Conservation (phyloP, 2,888 invertebrate genomes). For the Pseudococcus longispinus region DNA sequence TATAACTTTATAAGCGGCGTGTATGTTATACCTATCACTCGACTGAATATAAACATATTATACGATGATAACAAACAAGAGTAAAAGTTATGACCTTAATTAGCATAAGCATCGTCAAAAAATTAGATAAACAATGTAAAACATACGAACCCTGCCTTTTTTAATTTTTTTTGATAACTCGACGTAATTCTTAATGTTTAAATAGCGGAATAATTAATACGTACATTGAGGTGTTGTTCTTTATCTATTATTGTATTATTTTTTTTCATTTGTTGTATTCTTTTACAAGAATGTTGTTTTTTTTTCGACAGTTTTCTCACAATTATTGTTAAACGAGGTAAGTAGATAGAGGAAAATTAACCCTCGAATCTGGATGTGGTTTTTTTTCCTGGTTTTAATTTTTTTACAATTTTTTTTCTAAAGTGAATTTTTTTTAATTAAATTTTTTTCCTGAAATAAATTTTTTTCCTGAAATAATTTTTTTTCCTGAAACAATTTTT, state of each 20-base stretch:
- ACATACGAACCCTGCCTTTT: background rate
- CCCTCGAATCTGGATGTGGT: background rate
- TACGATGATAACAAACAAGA: slow-evolving; percentile 21
- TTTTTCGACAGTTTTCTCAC: background rate
- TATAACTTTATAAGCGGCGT: slow-evolving; percentile 2
- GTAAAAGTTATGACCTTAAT: slow-evolving; percentile 39
- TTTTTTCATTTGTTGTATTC: background rate
- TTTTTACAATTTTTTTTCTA: background rate
- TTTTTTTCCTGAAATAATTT: no score
- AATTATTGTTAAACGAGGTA: background rate
- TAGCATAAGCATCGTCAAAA: background rate
- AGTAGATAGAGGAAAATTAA: no score
- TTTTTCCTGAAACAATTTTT: no score
- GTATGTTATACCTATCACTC: background rate
- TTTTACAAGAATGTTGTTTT: background rate
- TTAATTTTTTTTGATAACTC: slow-evolving; percentile 9
- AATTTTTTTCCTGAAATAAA: no score
- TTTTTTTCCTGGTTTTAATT: background rate
- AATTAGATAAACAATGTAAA: slow-evolving; percentile 42
- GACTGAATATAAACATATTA: slow-evolving; percentile 26
- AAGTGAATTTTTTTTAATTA: no score
- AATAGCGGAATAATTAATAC: slow-evolving; percentile 22
- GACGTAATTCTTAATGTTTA: background rate
- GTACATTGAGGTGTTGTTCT: background rate
- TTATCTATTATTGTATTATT: background rate